Evolutionary conservation across 1,140 invertebrate species (phyloP).

Genomic region (Drosophila cardini): DNA sequence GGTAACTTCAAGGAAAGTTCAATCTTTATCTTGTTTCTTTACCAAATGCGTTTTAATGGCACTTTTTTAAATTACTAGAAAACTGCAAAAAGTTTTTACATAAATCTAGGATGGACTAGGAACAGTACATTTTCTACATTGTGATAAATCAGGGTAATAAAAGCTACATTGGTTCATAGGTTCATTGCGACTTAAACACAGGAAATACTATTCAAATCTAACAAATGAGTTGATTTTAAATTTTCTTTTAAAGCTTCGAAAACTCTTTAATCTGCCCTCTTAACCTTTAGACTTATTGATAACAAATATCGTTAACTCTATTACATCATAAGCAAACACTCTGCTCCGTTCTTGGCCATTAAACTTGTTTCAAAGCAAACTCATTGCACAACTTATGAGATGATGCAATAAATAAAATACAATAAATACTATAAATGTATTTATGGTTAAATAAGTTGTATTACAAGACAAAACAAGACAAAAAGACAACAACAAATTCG

Average conservation of each 20-base stretch:
- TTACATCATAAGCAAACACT: no score
- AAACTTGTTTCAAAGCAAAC: constrained; percentile 37
- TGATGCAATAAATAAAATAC: constrained; percentile 56
- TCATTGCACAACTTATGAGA: constrained; percentile 59
- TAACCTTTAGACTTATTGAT: no score
- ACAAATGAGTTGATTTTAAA: no score
- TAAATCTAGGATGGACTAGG: no score
- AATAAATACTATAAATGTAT: constrained; percentile 23
- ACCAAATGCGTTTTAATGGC: constrained; percentile 29
- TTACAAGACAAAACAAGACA: constrained; percentile 20
- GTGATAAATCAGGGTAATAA: not conserved
- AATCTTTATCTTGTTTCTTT: not conserved
- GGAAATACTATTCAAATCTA: no score
- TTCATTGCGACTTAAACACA: no score
- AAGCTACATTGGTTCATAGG: no score
- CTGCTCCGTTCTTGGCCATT: no score
- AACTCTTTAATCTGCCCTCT: no score
- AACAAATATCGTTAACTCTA: no score
- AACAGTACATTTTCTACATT: constrained; percentile 34
- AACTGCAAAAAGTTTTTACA: no score
- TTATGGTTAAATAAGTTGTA: constrained; percentile 21
- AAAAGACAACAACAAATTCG: constrained; percentile 35
- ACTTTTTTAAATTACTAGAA: not conserved
- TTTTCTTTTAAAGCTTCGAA: no score
- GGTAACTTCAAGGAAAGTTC: constrained; percentile 14